Conservation (phyloP, 2,113 vertebrate genomes). For the Aegotheles bennettii region DNA sequence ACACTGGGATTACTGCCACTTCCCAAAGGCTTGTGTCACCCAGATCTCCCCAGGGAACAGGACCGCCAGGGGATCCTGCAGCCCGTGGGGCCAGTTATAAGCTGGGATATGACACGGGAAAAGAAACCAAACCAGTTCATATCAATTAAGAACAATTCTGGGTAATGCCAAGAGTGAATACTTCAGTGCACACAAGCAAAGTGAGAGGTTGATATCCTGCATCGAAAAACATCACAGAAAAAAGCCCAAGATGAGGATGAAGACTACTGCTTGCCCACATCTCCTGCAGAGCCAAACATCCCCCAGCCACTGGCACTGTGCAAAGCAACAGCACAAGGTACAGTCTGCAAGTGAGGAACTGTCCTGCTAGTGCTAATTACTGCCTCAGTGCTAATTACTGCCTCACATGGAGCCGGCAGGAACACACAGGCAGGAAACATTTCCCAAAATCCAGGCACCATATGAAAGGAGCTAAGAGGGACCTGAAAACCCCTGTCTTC, state of each 20-base stretch:
- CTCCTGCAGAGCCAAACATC: accelerated
- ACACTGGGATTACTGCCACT: background rate
- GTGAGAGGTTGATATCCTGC: background rate
- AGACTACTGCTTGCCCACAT: background rate
- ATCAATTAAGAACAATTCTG: background rate
- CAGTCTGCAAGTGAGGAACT: background rate
- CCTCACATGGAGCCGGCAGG: background rate
- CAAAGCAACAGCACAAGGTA: background rate
- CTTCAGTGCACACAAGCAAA: background rate
- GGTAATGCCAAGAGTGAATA: background rate
- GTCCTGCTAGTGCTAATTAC: background rate
- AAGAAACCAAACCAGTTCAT: background rate
- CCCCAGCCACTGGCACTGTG: background rate
- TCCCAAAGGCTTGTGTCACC: background rate
- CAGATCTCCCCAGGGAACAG: background rate
- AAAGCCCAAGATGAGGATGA: background rate
- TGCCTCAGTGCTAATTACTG: accelerated
- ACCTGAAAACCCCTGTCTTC: background rate
- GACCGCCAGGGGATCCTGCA: background rate
- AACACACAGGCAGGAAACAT: background rate
- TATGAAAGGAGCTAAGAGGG: background rate
- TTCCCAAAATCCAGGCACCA: background rate
- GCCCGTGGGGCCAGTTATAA: background rate
- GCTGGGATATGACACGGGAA: background rate
- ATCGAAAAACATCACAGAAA: background rate